Percentiles rank a stretch among this genome's conserved stretches.
Evolutionary conservation across 2,113 vertebrate genomes (phyloP).

Genomic region (Ivindomyrus marchei): DNA sequence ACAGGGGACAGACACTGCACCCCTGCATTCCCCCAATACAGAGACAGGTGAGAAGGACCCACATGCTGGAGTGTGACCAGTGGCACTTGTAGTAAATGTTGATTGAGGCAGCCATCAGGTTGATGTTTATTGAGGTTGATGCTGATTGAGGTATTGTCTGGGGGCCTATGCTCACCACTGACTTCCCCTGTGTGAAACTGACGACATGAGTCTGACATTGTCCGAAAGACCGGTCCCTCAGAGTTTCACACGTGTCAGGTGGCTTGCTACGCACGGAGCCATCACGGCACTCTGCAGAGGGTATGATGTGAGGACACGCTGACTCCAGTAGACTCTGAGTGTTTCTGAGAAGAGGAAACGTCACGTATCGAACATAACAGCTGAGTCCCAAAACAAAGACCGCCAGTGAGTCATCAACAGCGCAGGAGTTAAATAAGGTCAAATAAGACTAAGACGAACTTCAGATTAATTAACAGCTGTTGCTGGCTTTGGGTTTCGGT

Average conservation of each 20-base stretch:
- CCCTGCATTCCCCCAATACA: background rate
- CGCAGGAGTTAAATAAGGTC: background rate
- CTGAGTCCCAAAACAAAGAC: background rate
- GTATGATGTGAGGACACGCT: background rate
- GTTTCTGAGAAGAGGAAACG: background rate
- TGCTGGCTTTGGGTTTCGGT: background rate
- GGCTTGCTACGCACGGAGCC: background rate
- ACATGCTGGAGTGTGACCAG: background rate
- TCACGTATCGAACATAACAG: background rate
- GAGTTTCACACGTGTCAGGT: background rate
- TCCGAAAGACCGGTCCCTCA: background rate
- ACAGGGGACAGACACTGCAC: background rate
- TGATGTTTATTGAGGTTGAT: background rate
- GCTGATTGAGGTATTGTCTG: background rate
- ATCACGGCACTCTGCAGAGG: background rate
- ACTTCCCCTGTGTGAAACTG: background rate
- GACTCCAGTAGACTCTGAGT: background rate
- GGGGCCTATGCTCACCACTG: background rate
- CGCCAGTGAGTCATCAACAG: background rate
- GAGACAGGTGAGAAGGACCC: background rate
- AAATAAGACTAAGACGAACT: background rate
- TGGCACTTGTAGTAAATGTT: background rate
- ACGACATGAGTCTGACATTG: background rate
- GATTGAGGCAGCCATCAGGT: background rate
- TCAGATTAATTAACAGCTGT: background rate